These are phyloP conservation scores for Leptopterna dolabrata DNA, from an alignment of 2,888 invertebrate species.

Conservation along the genomic window DNA sequence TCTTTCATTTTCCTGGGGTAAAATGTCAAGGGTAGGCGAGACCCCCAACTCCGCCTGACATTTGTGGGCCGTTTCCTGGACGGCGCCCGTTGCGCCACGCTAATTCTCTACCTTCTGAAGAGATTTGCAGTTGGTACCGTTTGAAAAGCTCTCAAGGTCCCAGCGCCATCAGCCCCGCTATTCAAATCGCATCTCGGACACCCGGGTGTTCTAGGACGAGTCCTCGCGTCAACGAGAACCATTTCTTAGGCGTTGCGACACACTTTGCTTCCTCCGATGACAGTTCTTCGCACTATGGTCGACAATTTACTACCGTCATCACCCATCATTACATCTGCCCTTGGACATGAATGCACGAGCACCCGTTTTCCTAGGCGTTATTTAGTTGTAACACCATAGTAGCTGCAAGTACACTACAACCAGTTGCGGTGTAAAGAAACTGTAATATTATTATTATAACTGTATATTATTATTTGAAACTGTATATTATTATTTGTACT, in stretches of 20 bases:
- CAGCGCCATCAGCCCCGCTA: conserved; percentile 15
- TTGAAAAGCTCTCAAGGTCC: conserved; percentile 20
- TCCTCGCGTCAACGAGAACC: not conserved
- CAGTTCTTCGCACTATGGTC: not conserved
- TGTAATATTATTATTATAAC: no score
- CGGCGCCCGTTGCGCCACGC: not conserved
- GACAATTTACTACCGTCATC: no score
- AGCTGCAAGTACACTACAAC: no score
- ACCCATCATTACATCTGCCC: no score
- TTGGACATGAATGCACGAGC: no score
- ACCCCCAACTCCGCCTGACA: conserved; percentile 42
- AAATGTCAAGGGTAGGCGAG: conserved; percentile 50
- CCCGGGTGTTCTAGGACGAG: not conserved
- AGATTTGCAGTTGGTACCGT: conserved; percentile 36
- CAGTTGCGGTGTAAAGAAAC: no score
- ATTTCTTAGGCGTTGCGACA: not conserved
- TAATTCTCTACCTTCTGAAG: not conserved
- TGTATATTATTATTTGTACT: no score
- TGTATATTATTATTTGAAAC: no score
- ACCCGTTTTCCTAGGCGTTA: no score
- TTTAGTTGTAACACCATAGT: no score
- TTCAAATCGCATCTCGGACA: conserved; percentile 40
- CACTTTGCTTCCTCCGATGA: not conserved
- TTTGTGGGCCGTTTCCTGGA: conserved; percentile 38
- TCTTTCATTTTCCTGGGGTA: not conserved